phyloP scores from a whole-genome alignment of 2,797 vertebrate species.

The Denticeps clupeoides region DNA sequence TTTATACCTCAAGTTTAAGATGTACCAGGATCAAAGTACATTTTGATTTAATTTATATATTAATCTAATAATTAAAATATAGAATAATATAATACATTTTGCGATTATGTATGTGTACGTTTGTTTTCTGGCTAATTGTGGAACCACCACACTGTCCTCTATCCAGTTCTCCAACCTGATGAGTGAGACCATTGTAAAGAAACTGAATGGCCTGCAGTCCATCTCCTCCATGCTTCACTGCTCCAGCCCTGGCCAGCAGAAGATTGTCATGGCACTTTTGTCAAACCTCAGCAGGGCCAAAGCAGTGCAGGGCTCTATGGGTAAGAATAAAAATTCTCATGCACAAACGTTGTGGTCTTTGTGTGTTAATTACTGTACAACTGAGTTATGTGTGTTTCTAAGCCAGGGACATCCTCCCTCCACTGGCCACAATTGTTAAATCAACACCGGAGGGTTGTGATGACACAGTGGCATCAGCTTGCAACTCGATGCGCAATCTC shows the following conservation, averaged over 20 bases:
- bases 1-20: no score
- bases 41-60: no score
- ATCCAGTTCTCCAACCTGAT: constrained; percentile 68
- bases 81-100: no score
- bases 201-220: constrained; percentile 59
- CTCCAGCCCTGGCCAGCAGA: constrained; percentile 57
- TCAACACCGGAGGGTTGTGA: constrained; percentile 42
- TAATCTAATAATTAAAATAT: no score
- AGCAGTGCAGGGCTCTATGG: constrained; percentile 60
- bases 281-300: constrained; percentile 74
- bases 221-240: constrained; percentile 65
- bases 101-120: no score
- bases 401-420: constrained; percentile 71
- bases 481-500: constrained; percentile 63
- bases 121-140: no score
- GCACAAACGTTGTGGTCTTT: no score
- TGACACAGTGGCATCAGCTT: constrained; percentile 61
- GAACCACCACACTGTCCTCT: not conserved
- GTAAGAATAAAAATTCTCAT: constrained; percentile 51
- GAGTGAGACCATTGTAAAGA: constrained; percentile 71
- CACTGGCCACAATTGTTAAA: constrained; percentile 59
- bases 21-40: no score
- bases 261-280: constrained; percentile 66
- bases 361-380: not conserved
- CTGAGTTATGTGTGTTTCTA: not conserved